Conservation (phyloP, 2,888 invertebrate genomes). For the Phasia obesa region DNA sequence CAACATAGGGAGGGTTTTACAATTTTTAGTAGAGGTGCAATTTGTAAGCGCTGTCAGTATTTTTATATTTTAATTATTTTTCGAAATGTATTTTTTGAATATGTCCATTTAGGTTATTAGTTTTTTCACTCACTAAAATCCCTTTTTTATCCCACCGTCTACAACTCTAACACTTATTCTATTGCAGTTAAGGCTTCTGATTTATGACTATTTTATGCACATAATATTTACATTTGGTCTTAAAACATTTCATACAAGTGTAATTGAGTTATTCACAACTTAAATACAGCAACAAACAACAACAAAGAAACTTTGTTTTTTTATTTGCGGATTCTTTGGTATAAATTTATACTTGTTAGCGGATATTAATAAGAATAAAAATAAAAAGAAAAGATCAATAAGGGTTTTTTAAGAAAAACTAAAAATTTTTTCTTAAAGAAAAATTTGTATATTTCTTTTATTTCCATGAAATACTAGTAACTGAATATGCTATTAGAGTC, state of each 20-base stretch:
- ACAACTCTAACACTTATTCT: background rate
- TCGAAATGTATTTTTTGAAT: background rate
- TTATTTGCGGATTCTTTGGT: background rate
- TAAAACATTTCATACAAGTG: constrained; percentile 59
- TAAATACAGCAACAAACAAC: constrained; percentile 2
- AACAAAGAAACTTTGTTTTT: background rate
- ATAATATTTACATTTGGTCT: constrained; percentile 62
- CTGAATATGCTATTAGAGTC: too few species aligned
- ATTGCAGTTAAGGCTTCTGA: constrained; percentile 21
- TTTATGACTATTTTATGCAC: constrained; percentile 62
- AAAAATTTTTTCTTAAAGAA: too few species aligned
- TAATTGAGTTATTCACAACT: constrained; percentile 57
- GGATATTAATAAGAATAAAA: constrained; percentile 22
- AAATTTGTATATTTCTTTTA: too few species aligned
- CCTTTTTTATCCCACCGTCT: background rate
- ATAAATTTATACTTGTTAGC: constrained; percentile 25
- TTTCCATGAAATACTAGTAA: too few species aligned
- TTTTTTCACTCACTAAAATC: background rate
- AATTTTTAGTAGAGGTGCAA: too few species aligned
- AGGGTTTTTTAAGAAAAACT: background rate
- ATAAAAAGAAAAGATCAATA: constrained; percentile 1
- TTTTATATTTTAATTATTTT: too few species aligned
- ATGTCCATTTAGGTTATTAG: too few species aligned
- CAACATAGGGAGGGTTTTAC: too few species aligned
- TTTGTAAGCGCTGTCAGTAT: too few species aligned